Percentiles rank a stretch among this genome's conserved stretches.
These are phyloP conservation scores for Aeoliscus strigatus DNA, from an alignment of 2,797 vertebrate genomes.

Conservation along the genomic window DNA sequence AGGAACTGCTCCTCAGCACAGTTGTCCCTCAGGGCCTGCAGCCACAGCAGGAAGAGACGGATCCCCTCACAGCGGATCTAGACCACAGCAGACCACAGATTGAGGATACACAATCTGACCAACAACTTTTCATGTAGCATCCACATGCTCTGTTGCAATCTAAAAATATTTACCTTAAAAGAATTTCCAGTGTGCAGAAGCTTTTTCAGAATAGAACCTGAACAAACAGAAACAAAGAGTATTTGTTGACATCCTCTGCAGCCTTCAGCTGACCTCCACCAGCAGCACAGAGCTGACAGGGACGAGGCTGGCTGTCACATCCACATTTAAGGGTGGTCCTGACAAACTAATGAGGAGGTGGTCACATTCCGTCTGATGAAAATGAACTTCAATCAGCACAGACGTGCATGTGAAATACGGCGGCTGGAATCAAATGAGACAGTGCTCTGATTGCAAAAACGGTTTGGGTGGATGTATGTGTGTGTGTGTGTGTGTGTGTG, in stretches of 20 bases:
- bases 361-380: constrained; percentile 46
- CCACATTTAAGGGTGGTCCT: constrained; percentile 37
- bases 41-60: constrained; percentile 95
- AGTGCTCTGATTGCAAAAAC: constrained; percentile 58
- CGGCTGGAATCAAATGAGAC: constrained; percentile 57
- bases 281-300: constrained; percentile 5
- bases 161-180: constrained; percentile 83
- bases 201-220: constrained; percentile 97
- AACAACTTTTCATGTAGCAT: not conserved
- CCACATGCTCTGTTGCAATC: not conserved
- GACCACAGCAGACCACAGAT: constrained; percentile 1
- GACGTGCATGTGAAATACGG: constrained; percentile 28
- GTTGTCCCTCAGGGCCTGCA: constrained; percentile 93
- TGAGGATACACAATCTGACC: not conserved
- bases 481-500: constrained; percentile 1
- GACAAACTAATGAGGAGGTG: constrained; percentile 27
- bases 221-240: not conserved
- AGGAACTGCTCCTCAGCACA: constrained; percentile 93
- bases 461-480: constrained; percentile 15
- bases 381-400: constrained; percentile 51
- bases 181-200: constrained; percentile 99
- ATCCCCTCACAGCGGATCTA: constrained; percentile 98
- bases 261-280: constrained; percentile 4
- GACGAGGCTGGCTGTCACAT: constrained; percentile 7
- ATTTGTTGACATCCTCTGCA: not conserved